phyloP scores from a whole-genome alignment of 2,888 invertebrate genomes.

The Rhamphomyia laevipes region DNA sequence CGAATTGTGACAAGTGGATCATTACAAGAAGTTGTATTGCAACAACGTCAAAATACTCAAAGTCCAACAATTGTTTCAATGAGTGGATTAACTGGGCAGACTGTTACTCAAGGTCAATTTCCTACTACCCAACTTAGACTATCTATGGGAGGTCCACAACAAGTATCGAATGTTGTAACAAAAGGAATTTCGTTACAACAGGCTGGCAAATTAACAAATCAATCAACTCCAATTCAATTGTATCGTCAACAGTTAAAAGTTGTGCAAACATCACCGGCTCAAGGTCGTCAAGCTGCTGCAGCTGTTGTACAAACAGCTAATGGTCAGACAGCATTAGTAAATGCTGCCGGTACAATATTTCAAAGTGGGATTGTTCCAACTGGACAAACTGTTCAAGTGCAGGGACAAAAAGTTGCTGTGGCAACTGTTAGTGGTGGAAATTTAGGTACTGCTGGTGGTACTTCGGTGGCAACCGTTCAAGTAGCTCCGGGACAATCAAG shows the following conservation, averaged over 20 bases:
- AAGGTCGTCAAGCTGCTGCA: constrained; percentile 19
- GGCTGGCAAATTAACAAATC: constrained; percentile 28
- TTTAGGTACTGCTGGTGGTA: constrained; percentile 22
- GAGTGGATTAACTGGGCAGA: constrained; percentile 29
- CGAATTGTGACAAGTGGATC: constrained; percentile 32
- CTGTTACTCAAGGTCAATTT: constrained; percentile 29
- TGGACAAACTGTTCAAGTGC: constrained; percentile 30
- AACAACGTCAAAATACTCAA: constrained; percentile 31
- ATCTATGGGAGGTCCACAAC: constrained; percentile 29
- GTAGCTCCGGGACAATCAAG: constrained; percentile 37
- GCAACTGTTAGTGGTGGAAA: constrained; percentile 28
- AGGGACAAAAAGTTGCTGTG: constrained; percentile 36
- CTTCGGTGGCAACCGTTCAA: constrained; percentile 40
- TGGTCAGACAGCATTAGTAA: constrained; percentile 27
- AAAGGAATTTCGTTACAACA: constrained; percentile 33
- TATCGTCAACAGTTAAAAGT: constrained; percentile 35
- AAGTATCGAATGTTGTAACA: constrained; percentile 27
- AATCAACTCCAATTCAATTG: constrained; percentile 33
- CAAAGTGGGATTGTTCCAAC: constrained; percentile 32
- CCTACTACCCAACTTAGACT: constrained; percentile 33
- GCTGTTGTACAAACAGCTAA: constrained; percentile 30
- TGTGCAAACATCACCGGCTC: constrained; percentile 16
- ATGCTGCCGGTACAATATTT: constrained; percentile 33
- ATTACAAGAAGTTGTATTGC: constrained; percentile 34
- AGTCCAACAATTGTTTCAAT: constrained; percentile 37